A percentile compares a stretch with the other conserved stretches of the same genome.
Conservation (phyloP, 2,888 invertebrate species). For the Xylota sylvarum region DNA sequence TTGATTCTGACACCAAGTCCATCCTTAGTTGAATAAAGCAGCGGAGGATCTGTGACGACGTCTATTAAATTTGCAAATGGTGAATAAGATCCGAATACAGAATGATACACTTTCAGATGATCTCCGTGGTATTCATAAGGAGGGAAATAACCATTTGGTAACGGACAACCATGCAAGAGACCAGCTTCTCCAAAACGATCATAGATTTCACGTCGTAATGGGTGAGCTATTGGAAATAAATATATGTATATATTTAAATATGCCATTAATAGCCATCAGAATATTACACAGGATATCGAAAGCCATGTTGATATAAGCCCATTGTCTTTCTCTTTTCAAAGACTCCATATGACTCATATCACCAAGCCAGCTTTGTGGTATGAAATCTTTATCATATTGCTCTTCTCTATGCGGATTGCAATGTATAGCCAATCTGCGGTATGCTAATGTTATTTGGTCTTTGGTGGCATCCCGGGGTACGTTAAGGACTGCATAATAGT, state of each 20-base stretch:
- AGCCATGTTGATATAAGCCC: constrained; percentile 88
- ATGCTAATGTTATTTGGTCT: constrained; percentile 90
- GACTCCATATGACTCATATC: constrained; percentile 79
- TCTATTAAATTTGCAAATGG: constrained; percentile 92
- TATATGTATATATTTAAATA: constrained; percentile 47
- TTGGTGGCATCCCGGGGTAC: constrained; percentile 88
- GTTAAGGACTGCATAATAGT: constrained; percentile 92
- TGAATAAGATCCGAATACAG: constrained; percentile 93
- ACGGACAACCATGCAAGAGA: constrained; percentile 91
- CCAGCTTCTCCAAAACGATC: constrained; percentile 96
- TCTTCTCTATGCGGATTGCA: constrained; percentile 85
- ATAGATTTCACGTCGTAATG: constrained; percentile 90
- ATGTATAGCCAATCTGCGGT: constrained; percentile 86
- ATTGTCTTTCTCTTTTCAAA: constrained; percentile 80
- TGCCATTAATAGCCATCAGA: neutral
- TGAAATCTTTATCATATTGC: constrained; percentile 86
- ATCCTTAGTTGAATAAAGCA: constrained; percentile 87
- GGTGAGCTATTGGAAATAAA: constrained; percentile 84
- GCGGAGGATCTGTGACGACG: constrained; percentile 87
- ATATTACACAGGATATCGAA: constrained; percentile 89
- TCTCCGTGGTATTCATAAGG: constrained; percentile 94
- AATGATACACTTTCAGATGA: constrained; percentile 89
- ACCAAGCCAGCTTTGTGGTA: constrained; percentile 81
- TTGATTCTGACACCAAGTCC: constrained; percentile 89
- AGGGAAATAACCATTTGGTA: constrained; percentile 88